These are phyloP conservation scores for Trogon surrucura DNA, from an alignment of 2,113 vertebrate species.

Conservation along the genomic window DNA sequence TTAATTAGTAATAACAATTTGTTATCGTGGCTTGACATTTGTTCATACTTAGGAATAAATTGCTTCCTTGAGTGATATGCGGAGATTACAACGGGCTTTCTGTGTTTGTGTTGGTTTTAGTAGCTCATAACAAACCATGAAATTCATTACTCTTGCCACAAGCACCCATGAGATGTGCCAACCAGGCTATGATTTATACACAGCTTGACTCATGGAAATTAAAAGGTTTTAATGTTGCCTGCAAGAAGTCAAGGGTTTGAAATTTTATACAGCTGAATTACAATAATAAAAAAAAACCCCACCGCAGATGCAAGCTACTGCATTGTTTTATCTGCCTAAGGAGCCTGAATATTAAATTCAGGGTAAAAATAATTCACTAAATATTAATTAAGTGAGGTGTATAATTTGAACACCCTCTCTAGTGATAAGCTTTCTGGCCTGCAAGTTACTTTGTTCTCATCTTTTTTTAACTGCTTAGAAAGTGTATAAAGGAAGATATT, in stretches of 20 bases:
- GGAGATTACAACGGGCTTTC: conserved; percentile 59
- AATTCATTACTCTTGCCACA: conserved; percentile 54
- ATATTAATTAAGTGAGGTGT: conserved; percentile 63
- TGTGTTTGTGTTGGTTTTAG: conserved; percentile 55
- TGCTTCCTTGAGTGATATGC: conserved; percentile 42
- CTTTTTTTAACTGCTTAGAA: conserved; percentile 19
- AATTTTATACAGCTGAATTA: conserved; percentile 25
- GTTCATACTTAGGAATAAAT: conserved; percentile 57
- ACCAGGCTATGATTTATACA: not conserved
- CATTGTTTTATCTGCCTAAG: conserved; percentile 49
- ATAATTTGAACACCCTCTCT: conserved; percentile 55
- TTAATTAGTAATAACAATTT: conserved; percentile 63
- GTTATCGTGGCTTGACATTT: conserved; percentile 46
- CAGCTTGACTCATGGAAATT: not conserved
- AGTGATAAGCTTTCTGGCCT: conserved; percentile 56
- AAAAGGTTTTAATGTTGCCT: conserved; percentile 40
- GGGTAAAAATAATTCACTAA: conserved; percentile 67
- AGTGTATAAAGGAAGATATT: conserved; percentile 32
- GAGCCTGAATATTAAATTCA: conserved; percentile 45
- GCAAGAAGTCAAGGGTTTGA: conserved; percentile 49
- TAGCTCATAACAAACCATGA: conserved; percentile 49
- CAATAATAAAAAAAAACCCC: not conserved
- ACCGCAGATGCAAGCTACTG: not conserved
- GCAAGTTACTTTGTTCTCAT: conserved; percentile 24
- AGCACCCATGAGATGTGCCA: conserved; percentile 40